A percentile compares a stretch with the other conserved stretches of the same genome.
These are phyloP conservation scores for Poeciliopsis paucimaculata DNA, from an alignment of 2,797 vertebrate genomes.

Conservation along the genomic window DNA sequence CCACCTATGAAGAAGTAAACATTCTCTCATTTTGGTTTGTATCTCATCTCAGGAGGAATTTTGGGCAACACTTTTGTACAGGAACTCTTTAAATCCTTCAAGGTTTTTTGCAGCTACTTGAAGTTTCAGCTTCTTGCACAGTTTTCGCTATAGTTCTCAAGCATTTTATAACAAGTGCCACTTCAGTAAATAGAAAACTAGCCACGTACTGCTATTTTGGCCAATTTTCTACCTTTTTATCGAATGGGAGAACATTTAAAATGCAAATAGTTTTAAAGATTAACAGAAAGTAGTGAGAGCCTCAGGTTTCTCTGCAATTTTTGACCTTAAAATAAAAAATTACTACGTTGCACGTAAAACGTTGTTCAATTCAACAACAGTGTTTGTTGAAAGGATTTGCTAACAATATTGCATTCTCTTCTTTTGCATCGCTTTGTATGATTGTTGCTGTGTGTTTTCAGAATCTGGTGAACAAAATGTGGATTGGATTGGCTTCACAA, in stretches of 20 bases:
- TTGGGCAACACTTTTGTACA: neutral
- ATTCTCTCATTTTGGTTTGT: neutral
- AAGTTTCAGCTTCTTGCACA: neutral
- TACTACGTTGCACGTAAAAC: neutral
- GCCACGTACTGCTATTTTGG: neutral
- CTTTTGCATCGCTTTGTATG: neutral
- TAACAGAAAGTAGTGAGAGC: neutral
- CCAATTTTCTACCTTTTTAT: neutral
- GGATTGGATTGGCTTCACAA: constrained; percentile 94
- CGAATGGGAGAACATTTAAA: neutral
- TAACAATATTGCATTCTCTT: neutral
- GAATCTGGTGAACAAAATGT: constrained; percentile 99
- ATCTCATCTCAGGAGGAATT: neutral
- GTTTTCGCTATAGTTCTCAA: neutral
- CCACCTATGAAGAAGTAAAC: neutral
- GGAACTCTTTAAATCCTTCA: neutral
- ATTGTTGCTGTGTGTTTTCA: constrained; percentile 51
- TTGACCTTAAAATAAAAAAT: neutral
- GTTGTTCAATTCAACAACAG: neutral
- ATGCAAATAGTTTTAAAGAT: neutral
- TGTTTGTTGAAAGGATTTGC: neutral
- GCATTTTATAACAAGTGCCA: neutral
- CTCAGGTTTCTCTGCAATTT: neutral
- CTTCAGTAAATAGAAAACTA: neutral
- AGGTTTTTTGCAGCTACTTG: neutral